Evolutionary conservation across 2,888 invertebrate species (phyloP).

Genomic region (Hypomecis punctinalis): DNA sequence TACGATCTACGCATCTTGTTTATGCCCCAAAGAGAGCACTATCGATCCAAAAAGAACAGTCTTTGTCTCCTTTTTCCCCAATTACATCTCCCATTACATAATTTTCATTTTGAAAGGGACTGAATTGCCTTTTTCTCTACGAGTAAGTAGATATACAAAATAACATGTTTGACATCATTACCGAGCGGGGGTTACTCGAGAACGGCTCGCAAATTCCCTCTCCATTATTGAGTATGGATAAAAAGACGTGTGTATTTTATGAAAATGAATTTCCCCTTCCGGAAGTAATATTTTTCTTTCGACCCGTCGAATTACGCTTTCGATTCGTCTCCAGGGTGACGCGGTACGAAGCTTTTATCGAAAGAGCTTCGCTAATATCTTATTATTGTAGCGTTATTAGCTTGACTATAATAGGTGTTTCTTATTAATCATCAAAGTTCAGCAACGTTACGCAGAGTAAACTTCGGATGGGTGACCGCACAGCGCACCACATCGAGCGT

Average conservation of each 20-base stretch:
- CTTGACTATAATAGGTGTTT: too few relatives aligned
- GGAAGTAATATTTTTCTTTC: conserved; percentile 39
- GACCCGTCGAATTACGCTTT: conserved; percentile 37
- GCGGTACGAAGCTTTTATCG: conserved; percentile 24
- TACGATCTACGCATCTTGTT: too few relatives aligned
- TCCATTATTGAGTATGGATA: conserved; percentile 38
- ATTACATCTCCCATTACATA: conserved; percentile 33
- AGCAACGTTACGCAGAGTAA: too few relatives aligned
- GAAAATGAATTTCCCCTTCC: conserved; percentile 38
- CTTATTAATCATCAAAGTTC: too few relatives aligned
- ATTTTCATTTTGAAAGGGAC: conserved; percentile 27
- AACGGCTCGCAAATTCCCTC: conserved; percentile 36
- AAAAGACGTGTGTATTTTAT: conserved; percentile 38
- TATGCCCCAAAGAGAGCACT: neutral
- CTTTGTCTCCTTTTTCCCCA: conserved; percentile 26
- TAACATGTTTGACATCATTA: conserved; percentile 41
- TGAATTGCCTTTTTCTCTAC: conserved; percentile 36
- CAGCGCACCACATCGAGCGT: too few relatives aligned
- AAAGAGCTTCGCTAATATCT: conserved; percentile 27
- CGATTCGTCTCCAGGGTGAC: conserved; percentile 29
- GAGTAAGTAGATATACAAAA: conserved; percentile 30
- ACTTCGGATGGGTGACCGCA: too few relatives aligned
- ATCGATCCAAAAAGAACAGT: neutral
- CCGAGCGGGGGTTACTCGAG: conserved; percentile 34
- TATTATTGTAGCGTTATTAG: conserved; percentile 6